Percentiles rank a stretch among this genome's conserved stretches.
phyloP scores from a whole-genome alignment of 2,888 invertebrate species.

The Ochropleura plecta region DNA sequence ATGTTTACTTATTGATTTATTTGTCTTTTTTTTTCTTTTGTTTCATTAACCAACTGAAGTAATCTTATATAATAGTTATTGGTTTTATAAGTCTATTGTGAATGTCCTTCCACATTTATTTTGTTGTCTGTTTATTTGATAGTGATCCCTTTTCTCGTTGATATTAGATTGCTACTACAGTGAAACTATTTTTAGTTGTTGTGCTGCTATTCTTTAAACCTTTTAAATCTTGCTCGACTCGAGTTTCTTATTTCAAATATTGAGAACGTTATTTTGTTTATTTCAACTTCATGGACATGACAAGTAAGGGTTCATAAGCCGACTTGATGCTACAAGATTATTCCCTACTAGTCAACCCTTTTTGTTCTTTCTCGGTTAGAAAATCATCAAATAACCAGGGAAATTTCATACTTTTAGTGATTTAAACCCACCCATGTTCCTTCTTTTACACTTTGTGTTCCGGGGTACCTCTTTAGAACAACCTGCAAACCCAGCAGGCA shows the following conservation, averaged over 20 bases:
- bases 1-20: constrained; percentile 27
- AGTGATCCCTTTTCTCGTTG: background rate
- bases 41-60: constrained; percentile 8
- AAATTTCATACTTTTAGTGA: too few relatives aligned
- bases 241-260: background rate
- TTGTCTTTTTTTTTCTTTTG: constrained; percentile 32
- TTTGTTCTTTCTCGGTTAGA: too few relatives aligned
- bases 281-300: too few relatives aligned
- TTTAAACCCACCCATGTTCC: too few relatives aligned
- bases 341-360: too few relatives aligned
- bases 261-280: background rate
- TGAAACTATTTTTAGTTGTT: background rate
- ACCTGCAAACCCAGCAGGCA: too few relatives aligned
- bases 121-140: background rate
- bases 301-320: too few relatives aligned
- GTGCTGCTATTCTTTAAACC: background rate
- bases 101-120: background rate
- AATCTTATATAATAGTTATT: background rate
- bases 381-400: too few relatives aligned
- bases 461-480: too few relatives aligned
- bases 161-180: background rate
- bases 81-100: background rate
- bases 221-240: background rate
- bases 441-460: too few relatives aligned
- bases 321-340: too few relatives aligned